Base-by-base conservation (phyloP, 2,113 vertebrate genomes). In the Tachysurus fulvidraco region DNA sequence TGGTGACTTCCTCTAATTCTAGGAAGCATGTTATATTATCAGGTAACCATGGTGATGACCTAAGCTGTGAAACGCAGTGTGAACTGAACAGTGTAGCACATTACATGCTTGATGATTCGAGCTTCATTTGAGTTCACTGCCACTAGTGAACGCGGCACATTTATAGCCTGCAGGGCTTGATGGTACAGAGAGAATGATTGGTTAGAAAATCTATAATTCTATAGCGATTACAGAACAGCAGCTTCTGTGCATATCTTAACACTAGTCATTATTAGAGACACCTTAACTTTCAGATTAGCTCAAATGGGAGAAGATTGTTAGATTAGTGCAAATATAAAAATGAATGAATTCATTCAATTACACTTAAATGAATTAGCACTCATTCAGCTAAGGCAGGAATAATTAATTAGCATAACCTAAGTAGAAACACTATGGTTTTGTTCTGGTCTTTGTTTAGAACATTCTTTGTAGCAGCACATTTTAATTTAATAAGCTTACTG, bases 21-120 rank as follows among this genome's bases (percentile, higher is more conserved):
- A 52, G 54, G 55, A 62, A 83, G 78, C 80, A 83, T 80, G 77
- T 73, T 89, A 83, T 71, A 88, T 80, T 84, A 84, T 83, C 41
- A 82, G 64, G 89, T 90, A 87, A 83, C 90, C 90, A 92, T 92
- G 90, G 88, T 9, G 67, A 92, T 90, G 89, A 92, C 89, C 89
- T 44, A 74, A 64, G 59, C 67, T 77, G 84, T 3, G 13, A 81
- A 88, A 88, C 71, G 65, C 79, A 25, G 50, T 65, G 64, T 73
- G 83, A 85, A 90, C 69, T 86, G 82, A 85, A 90, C 83, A 86
- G 83, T 84, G 83, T 52, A 78, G 67, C 44, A 54, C 85, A 84
- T 89, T 88, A 87, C 81, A 83, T 84, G 87, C 80, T 59, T 86
- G 88, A 87, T 86, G 83, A 85, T 90, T 81, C 86, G 81, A 88